Evolutionary conservation across 2,888 invertebrate species (phyloP).

Genomic region (Synanthedon formicaeformis): DNA sequence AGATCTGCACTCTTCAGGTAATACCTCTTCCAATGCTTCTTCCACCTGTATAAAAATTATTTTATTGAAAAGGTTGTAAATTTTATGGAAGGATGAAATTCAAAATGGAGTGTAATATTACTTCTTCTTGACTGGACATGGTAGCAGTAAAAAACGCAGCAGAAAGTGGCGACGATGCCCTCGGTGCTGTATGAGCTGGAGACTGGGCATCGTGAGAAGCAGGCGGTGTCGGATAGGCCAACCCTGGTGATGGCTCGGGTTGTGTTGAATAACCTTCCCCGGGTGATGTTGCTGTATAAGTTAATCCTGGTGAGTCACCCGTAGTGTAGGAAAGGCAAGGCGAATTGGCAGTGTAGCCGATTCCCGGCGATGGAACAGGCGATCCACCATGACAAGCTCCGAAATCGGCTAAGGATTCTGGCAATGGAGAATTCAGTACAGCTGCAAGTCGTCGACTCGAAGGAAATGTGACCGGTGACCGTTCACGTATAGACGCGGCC

Average conservation of each 20-base stretch:
- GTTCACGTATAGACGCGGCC: conserved; percentile 69
- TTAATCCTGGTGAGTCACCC: conserved; percentile 54
- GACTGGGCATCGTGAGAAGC: conserved; percentile 87
- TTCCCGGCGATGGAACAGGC: conserved; percentile 65
- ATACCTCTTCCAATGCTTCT: conserved; percentile 85
- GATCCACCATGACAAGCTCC: conserved; percentile 79
- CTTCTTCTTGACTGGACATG: conserved; percentile 87
- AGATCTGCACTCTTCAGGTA: conserved; percentile 81
- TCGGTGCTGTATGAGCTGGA: conserved; percentile 73
- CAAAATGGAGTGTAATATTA: conserved; percentile 14
- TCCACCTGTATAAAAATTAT: conserved; percentile 70
- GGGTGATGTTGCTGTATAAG: conserved; percentile 52
- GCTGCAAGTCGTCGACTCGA: conserved; percentile 82
- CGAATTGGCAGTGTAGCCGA: conserved; percentile 53
- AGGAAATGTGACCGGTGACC: conserved; percentile 70
- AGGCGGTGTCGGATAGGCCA: conserved; percentile 88
- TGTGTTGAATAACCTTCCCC: conserved; percentile 54
- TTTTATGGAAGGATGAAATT: background rate
- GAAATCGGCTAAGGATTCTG: conserved; percentile 85
- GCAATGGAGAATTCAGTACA: conserved; percentile 81
- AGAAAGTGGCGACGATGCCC: conserved; percentile 83
- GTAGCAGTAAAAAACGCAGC: conserved; percentile 87
- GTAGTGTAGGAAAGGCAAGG: conserved; percentile 86
- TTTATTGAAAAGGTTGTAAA: background rate
- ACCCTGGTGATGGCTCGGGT: conserved; percentile 74